Base-by-base conservation (phyloP, 2,888 invertebrate species). In the Plagodis pulveraria region DNA sequence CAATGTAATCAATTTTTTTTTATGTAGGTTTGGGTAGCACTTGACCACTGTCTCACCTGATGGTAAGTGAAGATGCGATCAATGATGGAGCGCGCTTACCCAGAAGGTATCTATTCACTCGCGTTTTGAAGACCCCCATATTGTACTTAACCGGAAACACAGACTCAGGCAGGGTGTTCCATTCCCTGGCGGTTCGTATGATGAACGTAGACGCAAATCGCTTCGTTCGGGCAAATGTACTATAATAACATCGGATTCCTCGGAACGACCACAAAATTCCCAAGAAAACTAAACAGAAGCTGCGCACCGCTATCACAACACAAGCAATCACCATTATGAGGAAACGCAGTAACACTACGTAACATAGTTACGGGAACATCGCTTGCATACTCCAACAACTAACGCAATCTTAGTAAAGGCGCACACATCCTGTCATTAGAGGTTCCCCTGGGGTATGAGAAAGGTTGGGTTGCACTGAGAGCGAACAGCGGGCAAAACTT, bases 281-380 rank as follows among this genome's bases (percentile, higher is more conserved):
- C n/a, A 33, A 10, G 32, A 40, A 40, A 35, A 33, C 10, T 40
- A 40, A 10, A 40, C 40, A 40, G 40, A 40, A 40, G 33, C 33
- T 5, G 12, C 40, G 34, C 11, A 46, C 49, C 6, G 44, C 55
- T 49, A 54, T 54, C 50, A 46, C 36, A 11, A 48, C 50, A 46
- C 36, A 11, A 48, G 62, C 56, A 65, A 65, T 65, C 65, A 58
- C 43, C 63, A 63, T 65, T 55, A 59, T 40, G 50, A 34, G 50
- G 35, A 40, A 9, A 12, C 6, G 49, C 10, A 12, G 10, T 48
- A 47, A 48, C 51, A 44, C 12, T 38, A 43, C 44, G 34, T 41
- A 40, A 41, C 53, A 54, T 53, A 58, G 53, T 54, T 53, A 40
- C 52, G 6, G 8, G 10, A 50, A 42, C 36, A 53, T 58, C 33